These are phyloP conservation scores for Manduca sexta DNA, from an alignment of 1,140 invertebrate genomes.

Conservation along the genomic window DNA sequence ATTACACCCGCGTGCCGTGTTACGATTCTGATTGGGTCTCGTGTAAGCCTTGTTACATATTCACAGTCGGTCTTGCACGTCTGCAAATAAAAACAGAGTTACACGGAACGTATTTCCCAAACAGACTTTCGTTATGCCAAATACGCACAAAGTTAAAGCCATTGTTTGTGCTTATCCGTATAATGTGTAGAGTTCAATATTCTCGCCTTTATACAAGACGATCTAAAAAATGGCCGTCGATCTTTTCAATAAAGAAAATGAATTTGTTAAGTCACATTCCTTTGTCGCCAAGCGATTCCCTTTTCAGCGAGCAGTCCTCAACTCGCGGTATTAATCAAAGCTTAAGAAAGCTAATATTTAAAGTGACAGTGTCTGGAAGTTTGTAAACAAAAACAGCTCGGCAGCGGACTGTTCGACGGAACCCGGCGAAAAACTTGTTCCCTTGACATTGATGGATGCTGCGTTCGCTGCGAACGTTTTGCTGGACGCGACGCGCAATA, in stretches of 20 bases:
- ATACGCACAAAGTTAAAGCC: background rate
- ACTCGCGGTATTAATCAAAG: slow-evolving; percentile 25
- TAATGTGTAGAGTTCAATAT: too few species aligned
- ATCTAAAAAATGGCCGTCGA: too few species aligned
- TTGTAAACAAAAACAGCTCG: slow-evolving; percentile 52
- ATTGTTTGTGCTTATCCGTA: too few species aligned
- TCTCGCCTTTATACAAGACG: too few species aligned
- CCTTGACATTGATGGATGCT: slow-evolving; percentile 57
- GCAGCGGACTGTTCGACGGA: slow-evolving; percentile 38
- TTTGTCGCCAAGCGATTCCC: background rate
- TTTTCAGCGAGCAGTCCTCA: slow-evolving; percentile 2
- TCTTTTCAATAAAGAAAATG: too few species aligned
- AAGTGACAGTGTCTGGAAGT: slow-evolving; percentile 46
- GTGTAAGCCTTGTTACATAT: slow-evolving; percentile 6
- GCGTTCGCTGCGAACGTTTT: slow-evolving; percentile 7
- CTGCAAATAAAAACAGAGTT: slow-evolving; percentile 5
- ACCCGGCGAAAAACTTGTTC: slow-evolving; percentile 57
- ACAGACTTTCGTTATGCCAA: background rate
- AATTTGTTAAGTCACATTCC: too few species aligned
- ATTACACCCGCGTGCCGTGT: slow-evolving; percentile 21
- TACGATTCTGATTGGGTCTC: slow-evolving; percentile 6
- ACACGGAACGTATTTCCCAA: background rate
- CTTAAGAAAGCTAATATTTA: slow-evolving; percentile 38
- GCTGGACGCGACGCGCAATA: slow-evolving; percentile 4
- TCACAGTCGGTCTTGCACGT: slow-evolving; percentile 1